A percentile compares a stretch with the other conserved stretches of the same genome.
These are phyloP conservation scores for Ophion ellenae DNA, from an alignment of 2,888 invertebrate genomes.

Conservation along the genomic window DNA sequence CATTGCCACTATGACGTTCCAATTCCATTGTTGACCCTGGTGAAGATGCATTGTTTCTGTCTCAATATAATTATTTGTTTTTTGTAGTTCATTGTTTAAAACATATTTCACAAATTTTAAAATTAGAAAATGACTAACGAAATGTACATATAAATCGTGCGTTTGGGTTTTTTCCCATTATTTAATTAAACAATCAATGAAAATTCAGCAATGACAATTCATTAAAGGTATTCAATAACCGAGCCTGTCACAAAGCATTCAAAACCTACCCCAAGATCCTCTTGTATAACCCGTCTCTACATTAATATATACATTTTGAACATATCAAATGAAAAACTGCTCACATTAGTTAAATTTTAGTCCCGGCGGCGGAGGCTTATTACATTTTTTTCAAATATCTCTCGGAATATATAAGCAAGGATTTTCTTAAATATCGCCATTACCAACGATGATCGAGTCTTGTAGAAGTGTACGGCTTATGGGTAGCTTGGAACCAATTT, in stretches of 20 bases:
- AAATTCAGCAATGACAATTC: not conserved
- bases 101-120: not conserved
- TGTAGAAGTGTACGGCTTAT: not conserved
- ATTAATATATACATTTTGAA: not conserved
- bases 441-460: slow-evolving; percentile 52
- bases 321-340: not conserved
- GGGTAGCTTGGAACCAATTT: not conserved
- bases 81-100: too few species aligned
- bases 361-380: not conserved
- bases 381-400: slow-evolving; percentile 24
- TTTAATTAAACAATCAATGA: not conserved
- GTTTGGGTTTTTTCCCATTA: not conserved
- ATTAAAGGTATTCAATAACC: not conserved
- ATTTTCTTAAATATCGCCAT: slow-evolving; percentile 76
- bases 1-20: slow-evolving; percentile 47
- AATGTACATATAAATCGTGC: not conserved
- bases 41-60: not conserved
- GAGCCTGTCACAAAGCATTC: not conserved
- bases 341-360: slow-evolving; percentile 40
- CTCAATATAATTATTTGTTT: not conserved
- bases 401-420: slow-evolving; percentile 65
- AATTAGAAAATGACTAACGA: not conserved
- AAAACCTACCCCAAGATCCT: not conserved
- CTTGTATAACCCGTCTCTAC: not conserved
- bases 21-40: slow-evolving; percentile 56